Evolutionary conservation across 2,797 vertebrate species (phyloP).

Genomic region (Coluber constrictor): DNA sequence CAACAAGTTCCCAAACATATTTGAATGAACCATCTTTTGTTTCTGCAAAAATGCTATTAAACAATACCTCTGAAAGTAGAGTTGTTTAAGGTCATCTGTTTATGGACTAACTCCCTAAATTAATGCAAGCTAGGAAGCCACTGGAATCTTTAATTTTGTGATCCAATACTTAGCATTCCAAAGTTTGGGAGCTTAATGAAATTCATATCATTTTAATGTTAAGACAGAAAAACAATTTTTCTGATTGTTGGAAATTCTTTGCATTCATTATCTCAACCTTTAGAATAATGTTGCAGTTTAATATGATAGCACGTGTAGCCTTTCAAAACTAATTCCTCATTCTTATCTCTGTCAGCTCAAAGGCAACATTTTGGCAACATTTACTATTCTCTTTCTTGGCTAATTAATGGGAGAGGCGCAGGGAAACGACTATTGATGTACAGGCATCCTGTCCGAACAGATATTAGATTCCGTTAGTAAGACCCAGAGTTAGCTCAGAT

Average conservation of each 20-base stretch:
- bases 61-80: neutral
- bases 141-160: neutral
- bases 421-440: neutral
- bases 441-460: neutral
- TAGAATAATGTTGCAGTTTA: neutral
- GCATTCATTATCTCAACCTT: neutral
- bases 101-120: constrained; percentile 11
- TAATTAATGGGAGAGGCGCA: neutral
- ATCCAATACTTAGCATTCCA: neutral
- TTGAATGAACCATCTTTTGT: neutral
- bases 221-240: neutral
- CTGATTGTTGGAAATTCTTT: neutral
- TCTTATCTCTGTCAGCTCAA: neutral
- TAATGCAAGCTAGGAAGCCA: neutral
- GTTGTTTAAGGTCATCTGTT: neutral
- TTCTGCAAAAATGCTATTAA: neutral
- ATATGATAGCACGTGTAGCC: neutral
- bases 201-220: neutral
- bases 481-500: neutral
- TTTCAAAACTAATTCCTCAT: neutral
- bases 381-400: neutral
- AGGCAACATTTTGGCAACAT: neutral
- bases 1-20: constrained; percentile 28
- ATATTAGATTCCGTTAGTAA: neutral
- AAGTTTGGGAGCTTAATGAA: neutral